Percentiles rank a stretch among this genome's conserved stretches.
These are phyloP conservation scores for Leptinotarsa defecta DNA, from an alignment of 1,140 invertebrate species.

Conservation along the genomic window DNA sequence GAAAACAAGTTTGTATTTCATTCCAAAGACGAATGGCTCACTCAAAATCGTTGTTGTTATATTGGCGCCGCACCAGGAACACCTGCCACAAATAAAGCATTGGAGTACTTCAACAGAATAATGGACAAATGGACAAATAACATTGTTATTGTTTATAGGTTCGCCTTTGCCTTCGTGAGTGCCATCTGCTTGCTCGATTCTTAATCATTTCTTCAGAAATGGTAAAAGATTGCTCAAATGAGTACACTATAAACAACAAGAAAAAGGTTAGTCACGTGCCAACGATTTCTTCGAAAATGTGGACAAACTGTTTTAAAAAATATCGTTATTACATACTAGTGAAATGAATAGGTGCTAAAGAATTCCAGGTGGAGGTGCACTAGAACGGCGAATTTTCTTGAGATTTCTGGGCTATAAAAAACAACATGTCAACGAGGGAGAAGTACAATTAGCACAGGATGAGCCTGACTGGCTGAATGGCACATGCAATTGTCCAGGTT, in stretches of 20 bases:
- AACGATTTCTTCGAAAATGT: background rate
- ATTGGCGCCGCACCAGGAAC: background rate
- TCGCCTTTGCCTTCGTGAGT: background rate
- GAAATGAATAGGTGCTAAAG: background rate
- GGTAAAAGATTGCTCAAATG: background rate
- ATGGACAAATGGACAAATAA: background rate
- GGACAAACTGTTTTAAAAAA: background rate
- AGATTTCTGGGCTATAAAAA: background rate
- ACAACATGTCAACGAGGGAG: background rate
- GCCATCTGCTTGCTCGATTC: background rate
- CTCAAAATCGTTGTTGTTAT: background rate
- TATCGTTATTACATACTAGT: background rate
- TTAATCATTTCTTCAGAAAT: background rate
- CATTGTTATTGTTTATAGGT: too few relatives aligned
- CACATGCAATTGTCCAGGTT: background rate
- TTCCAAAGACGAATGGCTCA: background rate
- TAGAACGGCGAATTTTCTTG: too few relatives aligned
- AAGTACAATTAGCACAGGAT: background rate
- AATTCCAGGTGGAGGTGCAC: background rate
- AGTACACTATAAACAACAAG: background rate
- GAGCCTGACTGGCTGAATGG: background rate
- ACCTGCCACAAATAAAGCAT: background rate
- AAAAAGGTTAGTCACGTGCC: background rate
- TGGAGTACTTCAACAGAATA: background rate
- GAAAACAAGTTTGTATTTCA: background rate